Conservation (phyloP, 37 sponge, comb jelly and placozoan species). For the Cladorhizidae sp. region DNA sequence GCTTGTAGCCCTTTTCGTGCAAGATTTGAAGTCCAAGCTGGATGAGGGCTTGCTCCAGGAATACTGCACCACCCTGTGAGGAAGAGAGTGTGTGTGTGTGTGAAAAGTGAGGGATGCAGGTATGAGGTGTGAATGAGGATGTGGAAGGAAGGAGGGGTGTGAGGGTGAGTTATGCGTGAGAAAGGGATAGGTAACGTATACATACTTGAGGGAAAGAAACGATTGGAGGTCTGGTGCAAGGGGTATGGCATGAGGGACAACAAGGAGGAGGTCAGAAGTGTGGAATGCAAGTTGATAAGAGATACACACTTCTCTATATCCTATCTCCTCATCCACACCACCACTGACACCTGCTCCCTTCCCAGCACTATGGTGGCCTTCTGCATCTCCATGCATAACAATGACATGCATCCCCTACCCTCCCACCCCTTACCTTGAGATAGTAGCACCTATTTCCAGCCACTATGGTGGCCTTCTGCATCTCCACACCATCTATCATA, state of each 20-base stretch:
- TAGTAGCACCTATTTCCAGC: conserved; percentile 94
- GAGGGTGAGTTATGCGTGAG: no score
- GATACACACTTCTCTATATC: no score
- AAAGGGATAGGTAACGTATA: neutral
- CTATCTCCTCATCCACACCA: no score
- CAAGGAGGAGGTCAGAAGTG: no score
- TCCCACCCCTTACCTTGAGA: conserved; percentile 54
- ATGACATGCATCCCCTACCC: no score
- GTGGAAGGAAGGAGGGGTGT: neutral
- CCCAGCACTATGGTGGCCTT: conserved; percentile 84
- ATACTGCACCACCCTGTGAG: conserved; percentile 83
- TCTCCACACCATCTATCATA: conserved; percentile 97
- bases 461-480: conserved; percentile 73
- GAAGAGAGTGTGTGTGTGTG: no score
- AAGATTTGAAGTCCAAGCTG: conserved; percentile 80
- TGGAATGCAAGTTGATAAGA: no score
- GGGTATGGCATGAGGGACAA: no score
- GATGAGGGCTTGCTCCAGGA: conserved; percentile 93
- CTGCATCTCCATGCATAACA: conserved; percentile 91
- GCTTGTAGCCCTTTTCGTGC: conserved; percentile 59
- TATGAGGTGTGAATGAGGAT: neutral
- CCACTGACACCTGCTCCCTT: no score
- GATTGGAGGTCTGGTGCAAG: no score
- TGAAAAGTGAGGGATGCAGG: neutral
- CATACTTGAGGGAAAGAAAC: no score